These are phyloP conservation scores for Epinotia demarniana DNA, from an alignment of 2,888 invertebrate genomes.

Conservation along the genomic window DNA sequence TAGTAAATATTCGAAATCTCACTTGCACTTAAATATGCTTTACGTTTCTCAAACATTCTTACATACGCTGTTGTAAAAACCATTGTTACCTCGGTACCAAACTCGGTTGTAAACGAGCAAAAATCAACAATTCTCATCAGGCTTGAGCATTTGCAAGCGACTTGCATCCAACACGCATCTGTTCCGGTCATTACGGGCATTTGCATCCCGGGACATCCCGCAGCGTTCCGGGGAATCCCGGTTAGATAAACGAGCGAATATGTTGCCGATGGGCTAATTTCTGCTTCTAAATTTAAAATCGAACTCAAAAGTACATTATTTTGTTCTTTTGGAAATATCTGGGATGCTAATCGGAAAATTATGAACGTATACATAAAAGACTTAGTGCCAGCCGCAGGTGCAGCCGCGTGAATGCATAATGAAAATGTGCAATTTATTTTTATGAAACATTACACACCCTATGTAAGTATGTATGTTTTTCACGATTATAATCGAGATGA, in stretches of 20 bases:
- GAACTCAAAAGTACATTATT: background rate
- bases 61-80: background rate
- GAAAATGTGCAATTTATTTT: no score
- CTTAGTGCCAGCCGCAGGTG: no score
- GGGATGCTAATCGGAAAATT: no score
- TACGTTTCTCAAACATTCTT: background rate
- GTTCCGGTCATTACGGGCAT: constrained; percentile 47
- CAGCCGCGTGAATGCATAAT: no score
- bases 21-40: background rate
- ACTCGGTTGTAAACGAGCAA: constrained; percentile 5
- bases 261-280: constrained; percentile 10
- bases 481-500: background rate
- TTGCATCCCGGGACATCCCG: constrained; percentile 44
- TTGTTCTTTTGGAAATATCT: no score
- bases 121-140: constrained; percentile 11
- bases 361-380: no score
- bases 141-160: background rate
- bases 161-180: constrained; percentile 42
- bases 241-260: background rate
- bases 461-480: no score
- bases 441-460: no score
- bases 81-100: background rate
- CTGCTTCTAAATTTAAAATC: background rate
- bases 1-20: background rate
- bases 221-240: constrained; percentile 1